These are phyloP conservation scores for Myrmecobius fasciatus DNA, from an alignment of 2,113 vertebrate species.

Conservation along the genomic window DNA sequence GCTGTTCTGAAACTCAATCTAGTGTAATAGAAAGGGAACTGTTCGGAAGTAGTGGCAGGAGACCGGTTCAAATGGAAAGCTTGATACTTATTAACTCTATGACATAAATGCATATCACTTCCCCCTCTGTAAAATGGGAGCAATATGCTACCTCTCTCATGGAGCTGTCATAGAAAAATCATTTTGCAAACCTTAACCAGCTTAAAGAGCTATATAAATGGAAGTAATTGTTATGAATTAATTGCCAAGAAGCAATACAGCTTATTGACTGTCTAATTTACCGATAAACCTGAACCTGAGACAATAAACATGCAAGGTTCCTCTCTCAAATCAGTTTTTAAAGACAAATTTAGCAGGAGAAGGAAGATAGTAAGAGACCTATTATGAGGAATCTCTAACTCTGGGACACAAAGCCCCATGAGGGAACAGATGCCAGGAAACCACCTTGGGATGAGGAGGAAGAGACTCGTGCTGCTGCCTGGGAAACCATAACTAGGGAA, in stretches of 20 bases:
- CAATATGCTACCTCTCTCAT: neutral
- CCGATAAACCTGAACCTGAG: neutral
- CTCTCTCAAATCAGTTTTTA: neutral
- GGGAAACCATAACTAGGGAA: neutral
- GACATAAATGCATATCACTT: neutral
- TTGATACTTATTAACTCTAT: neutral
- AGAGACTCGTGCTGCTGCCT: too few relatives aligned
- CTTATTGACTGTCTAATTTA: neutral
- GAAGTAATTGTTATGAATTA: neutral
- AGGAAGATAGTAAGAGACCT: neutral
- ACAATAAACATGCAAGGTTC: neutral
- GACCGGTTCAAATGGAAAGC: neutral
- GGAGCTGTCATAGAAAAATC: neutral
- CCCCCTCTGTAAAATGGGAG: neutral
- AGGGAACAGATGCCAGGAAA: neutral
- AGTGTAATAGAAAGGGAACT: accelerated
- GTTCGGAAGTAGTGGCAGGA: neutral
- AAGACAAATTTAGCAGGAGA: neutral
- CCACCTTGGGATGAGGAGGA: neutral
- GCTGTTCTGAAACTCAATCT: neutral
- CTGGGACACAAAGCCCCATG: neutral
- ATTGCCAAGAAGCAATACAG: neutral
- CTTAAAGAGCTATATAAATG: neutral
- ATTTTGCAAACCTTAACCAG: neutral
- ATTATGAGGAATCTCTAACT: neutral